phyloP scores from a whole-genome alignment of 2,797 vertebrate genomes.

The Phalanger gymnotis region DNA sequence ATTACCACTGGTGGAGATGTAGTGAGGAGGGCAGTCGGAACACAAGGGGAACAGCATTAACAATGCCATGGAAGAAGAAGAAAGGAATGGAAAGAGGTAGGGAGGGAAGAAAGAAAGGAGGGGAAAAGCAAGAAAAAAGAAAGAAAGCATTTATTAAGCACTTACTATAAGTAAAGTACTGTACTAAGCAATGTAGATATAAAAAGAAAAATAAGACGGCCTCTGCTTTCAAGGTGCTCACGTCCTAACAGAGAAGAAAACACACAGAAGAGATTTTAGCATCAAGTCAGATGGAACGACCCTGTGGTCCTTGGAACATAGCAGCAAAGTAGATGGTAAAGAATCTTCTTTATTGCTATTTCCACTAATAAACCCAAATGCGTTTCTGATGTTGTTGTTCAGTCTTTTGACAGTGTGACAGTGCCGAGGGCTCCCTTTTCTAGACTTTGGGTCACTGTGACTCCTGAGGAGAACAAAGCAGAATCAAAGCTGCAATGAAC shows the following conservation, averaged over 20 bases:
- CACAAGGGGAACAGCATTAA: neutral
- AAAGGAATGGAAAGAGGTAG: neutral
- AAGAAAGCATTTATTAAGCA: neutral
- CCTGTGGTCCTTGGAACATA: neutral
- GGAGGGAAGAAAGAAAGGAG: too few relatives aligned
- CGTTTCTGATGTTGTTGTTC: neutral
- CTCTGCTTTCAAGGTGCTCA: too few relatives aligned
- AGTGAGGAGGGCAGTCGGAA: neutral
- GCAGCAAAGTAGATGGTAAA: neutral
- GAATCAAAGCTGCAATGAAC: neutral
- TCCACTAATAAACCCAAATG: neutral
- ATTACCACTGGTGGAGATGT: neutral
- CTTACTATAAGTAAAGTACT: neutral
- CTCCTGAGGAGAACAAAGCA: neutral
- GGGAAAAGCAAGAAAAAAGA: too few relatives aligned
- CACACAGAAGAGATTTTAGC: neutral
- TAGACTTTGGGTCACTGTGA: neutral
- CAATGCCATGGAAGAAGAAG: neutral
- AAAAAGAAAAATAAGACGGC: neutral
- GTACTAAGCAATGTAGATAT: neutral
- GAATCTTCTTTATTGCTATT: neutral
- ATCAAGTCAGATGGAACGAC: neutral
- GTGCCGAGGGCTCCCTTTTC: neutral
- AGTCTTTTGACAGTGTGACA: neutral
- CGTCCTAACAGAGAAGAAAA: too few relatives aligned